phyloP scores from a whole-genome alignment of 2,113 vertebrate species.

The Anhinga rufa region DNA sequence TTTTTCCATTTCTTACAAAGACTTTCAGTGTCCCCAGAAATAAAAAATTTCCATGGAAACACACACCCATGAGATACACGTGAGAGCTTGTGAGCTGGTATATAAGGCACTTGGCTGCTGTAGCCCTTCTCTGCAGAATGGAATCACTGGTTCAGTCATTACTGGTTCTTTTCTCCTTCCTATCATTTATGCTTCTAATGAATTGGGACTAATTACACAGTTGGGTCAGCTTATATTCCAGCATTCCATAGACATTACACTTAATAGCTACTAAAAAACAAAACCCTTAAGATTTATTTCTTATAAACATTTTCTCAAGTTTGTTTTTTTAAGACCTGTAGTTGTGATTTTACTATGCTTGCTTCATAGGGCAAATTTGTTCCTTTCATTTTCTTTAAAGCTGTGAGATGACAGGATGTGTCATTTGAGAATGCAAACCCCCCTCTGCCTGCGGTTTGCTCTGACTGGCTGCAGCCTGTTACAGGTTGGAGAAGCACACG shows the following conservation, averaged over 20 bases:
- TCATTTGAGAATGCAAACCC: not conserved
- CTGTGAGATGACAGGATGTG: not conserved
- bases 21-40: not conserved
- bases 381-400: not conserved
- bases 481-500: not conserved
- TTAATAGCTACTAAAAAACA: not conserved
- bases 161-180: not conserved
- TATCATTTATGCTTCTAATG: not conserved
- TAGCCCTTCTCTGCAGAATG: not conserved
- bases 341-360: not conserved
- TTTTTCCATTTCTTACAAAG: not conserved
- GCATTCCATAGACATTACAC: not conserved
- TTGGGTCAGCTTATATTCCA: not conserved
- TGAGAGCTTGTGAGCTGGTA: not conserved
- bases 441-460: not conserved
- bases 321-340: not conserved
- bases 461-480: not conserved
- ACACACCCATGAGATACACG: not conserved
- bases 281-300: not conserved
- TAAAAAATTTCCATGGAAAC: constrained; percentile 25
- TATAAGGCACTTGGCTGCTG: not conserved
- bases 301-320: not conserved
- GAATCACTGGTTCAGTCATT: not conserved
- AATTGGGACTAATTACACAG: not conserved
- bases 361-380: not conserved